These are phyloP conservation scores for Flexamia atlantica DNA, from an alignment of 2,888 invertebrate genomes.

Conservation along the genomic window DNA sequence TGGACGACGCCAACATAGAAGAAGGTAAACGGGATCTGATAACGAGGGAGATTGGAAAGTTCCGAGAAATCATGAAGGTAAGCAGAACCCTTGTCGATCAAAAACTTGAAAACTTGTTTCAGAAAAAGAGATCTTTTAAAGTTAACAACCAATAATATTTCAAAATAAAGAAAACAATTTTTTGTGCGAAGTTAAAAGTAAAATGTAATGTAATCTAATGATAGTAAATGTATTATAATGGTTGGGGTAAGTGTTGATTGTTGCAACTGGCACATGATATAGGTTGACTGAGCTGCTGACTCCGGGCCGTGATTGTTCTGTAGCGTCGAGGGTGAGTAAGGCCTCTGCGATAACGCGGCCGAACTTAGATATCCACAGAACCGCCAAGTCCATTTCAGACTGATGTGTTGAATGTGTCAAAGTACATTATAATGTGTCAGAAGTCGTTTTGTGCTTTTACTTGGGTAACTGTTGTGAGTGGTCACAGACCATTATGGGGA, in stretches of 20 bases:
- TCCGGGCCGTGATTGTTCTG: conserved; percentile 41
- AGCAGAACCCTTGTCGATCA: conserved; percentile 71
- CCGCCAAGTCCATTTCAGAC: too few species aligned
- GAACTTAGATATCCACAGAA: neutral
- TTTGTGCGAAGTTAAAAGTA: neutral
- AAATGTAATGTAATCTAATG: conserved; percentile 2
- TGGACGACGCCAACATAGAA: conserved; percentile 94
- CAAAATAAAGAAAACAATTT: neutral
- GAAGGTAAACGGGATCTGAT: conserved; percentile 98
- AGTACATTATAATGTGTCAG: too few species aligned
- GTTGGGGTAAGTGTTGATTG: conserved; percentile 63
- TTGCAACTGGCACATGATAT: conserved; percentile 63
- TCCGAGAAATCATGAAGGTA: conserved; percentile 98
- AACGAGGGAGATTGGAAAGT: conserved; percentile 97
- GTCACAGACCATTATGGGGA: too few species aligned
- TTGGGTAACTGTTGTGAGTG: too few species aligned
- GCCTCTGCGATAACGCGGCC: conserved; percentile 38
- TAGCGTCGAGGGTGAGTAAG: conserved; percentile 56
- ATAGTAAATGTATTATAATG: conserved; percentile 36
- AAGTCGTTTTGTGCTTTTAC: too few species aligned
- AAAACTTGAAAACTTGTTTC: conserved; percentile 27
- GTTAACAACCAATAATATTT: neutral
- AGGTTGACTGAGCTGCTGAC: conserved; percentile 60
- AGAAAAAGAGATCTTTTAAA: neutral
- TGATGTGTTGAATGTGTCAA: too few species aligned